Evolutionary conservation across 2,797 vertebrate genomes (phyloP), one percentile per base, ranked within the genome.

Genomic region (Tragopan temminckii): DNA sequence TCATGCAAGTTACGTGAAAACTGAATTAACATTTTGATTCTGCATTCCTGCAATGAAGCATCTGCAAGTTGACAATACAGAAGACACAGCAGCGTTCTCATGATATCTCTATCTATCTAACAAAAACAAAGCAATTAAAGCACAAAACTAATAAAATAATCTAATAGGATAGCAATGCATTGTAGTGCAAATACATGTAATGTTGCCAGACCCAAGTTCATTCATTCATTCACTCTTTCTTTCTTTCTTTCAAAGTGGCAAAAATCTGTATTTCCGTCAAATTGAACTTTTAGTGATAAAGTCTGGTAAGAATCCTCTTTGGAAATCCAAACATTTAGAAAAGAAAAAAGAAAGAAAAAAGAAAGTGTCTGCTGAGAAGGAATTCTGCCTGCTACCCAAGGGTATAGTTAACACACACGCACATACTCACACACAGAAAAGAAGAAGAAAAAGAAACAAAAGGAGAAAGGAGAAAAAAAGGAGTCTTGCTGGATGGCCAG

Each of bases 31-130:
- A 95, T 94, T 97, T 97, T 97, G 97, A 97, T 97, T 97, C 85
- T 96, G 97, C 97, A 98, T 98, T 98, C 97, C 97, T 98, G 98
- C 88, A 97, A 98, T 85, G 83, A 98, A 98, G 98, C 98, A 99
- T 99, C 98, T 99, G 99, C 99, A 99, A 99, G 99, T 99, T 99
- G 99, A 99, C 99, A 99, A 99, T 99, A 99, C 97, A 99, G 97
- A 99, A 98, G 98, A 98, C 98, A 98, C 94, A 98, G 98, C 98
- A 98, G 98, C 98, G 98, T 98, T 98, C 97, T 99, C 97, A 98
- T 98, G 97, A 97, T 98, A 98, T 94, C 94, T 97, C 97, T 96
- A 88, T 88, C 93, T 88, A 89, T 96, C 93, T 95, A 90, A 95
- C 95, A 86, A 85, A 93, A 97, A 95, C 86, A 97, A 98, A 99